A percentile compares a stretch with the other conserved stretches of the same genome.
Conservation (phyloP, 2,888 invertebrate genomes). For the Apamea crenata region DNA sequence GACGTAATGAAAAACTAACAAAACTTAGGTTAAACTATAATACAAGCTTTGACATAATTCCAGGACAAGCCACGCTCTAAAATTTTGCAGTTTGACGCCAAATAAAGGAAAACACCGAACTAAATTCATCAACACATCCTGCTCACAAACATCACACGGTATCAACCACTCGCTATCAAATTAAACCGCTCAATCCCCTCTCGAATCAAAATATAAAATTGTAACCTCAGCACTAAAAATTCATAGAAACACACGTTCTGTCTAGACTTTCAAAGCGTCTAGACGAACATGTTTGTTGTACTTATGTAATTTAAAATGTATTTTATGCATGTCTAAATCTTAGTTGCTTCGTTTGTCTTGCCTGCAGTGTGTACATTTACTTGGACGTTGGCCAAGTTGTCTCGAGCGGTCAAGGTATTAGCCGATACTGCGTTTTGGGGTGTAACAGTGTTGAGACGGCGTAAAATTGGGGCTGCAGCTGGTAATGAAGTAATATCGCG, state of each 20-base stretch:
- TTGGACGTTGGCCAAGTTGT: slow-evolving; percentile 66
- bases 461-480: slow-evolving; percentile 48
- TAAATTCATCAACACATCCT: background rate
- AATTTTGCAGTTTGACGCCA: background rate
- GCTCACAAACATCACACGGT: slow-evolving; percentile 12
- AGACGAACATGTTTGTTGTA: slow-evolving; percentile 55
- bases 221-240: slow-evolving; percentile 55
- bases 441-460: slow-evolving; percentile 52
- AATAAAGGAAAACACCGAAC: background rate
- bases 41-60: background rate
- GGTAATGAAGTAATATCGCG: slow-evolving; percentile 41
- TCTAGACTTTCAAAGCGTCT: slow-evolving; percentile 65
- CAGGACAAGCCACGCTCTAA: background rate
- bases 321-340: slow-evolving; percentile 74
- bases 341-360: slow-evolving; percentile 66
- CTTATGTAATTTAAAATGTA: slow-evolving; percentile 73
- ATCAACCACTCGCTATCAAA: slow-evolving; percentile 38
- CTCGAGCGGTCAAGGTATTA: slow-evolving; percentile 65
- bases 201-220: slow-evolving; percentile 50
- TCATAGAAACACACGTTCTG: slow-evolving; percentile 47
- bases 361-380: slow-evolving; percentile 66
- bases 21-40: background rate
- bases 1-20: background rate
- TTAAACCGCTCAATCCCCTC: slow-evolving; percentile 42
- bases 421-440: slow-evolving; percentile 59